A percentile compares a stretch with the other conserved stretches of the same genome.
These are phyloP conservation scores for Cenopis cana DNA, from an alignment of 2,888 invertebrate species.

Conservation along the genomic window DNA sequence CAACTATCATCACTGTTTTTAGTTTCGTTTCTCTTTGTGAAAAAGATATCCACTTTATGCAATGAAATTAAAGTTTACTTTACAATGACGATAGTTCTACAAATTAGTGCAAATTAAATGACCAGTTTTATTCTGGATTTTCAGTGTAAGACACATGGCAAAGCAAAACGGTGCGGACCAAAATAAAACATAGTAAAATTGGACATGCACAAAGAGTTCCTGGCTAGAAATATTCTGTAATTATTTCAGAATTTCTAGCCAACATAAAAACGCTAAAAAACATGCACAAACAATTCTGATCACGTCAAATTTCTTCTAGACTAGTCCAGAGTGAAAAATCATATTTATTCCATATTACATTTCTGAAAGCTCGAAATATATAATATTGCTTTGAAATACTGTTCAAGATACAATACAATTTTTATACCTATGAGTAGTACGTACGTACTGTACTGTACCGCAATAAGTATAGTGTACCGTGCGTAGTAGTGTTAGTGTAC, in stretches of 20 bases:
- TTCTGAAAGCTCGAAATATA: too few relatives aligned
- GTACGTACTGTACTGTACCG: too few relatives aligned
- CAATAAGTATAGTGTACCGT: too few relatives aligned
- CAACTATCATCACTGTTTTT: conserved; percentile 49
- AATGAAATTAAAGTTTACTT: background rate
- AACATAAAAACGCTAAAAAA: conserved; percentile 51
- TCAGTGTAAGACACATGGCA: conserved; percentile 50
- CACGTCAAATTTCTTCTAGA: background rate
- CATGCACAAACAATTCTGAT: conserved; percentile 60
- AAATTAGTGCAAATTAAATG: conserved; percentile 63
- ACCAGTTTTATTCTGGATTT: conserved; percentile 53
- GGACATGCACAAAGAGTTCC: conserved; percentile 39
- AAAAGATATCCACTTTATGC: background rate
- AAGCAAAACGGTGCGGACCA: conserved; percentile 62
- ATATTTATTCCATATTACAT: too few relatives aligned
- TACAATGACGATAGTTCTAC: conserved; percentile 58
- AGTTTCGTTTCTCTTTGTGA: background rate
- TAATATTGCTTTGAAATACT: too few relatives aligned
- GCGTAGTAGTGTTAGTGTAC: too few relatives aligned
- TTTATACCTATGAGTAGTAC: too few relatives aligned
- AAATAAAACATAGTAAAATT: conserved; percentile 45
- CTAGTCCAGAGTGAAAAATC: background rate
- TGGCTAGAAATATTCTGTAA: conserved; percentile 22
- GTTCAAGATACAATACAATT: too few relatives aligned
- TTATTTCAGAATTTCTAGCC: conserved; percentile 12